These are phyloP conservation scores for Prionchulus punctatus DNA, from an alignment of 2,888 invertebrate genomes.

Conservation along the genomic window DNA sequence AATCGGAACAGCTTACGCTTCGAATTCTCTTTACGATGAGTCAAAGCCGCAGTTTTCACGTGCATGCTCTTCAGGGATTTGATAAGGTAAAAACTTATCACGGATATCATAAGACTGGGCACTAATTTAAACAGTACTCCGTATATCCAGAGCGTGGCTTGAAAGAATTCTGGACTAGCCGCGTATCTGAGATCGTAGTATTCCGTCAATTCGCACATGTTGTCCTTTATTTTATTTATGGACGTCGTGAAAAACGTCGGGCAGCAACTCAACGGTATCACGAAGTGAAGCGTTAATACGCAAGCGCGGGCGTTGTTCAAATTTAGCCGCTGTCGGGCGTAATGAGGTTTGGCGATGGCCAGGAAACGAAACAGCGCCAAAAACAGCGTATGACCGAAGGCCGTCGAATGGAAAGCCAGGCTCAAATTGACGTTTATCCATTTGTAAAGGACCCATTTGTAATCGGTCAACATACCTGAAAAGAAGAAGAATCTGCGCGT, in stretches of 20 bases:
- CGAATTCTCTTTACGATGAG: too few relatives aligned
- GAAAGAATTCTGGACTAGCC: conserved; percentile 17
- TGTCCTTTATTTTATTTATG: background rate
- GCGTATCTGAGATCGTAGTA: conserved; percentile 17
- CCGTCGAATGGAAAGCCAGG: conserved; percentile 15
- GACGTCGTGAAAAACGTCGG: conserved; percentile 19
- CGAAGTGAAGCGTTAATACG: background rate
- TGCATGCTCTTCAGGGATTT: conserved; percentile 20
- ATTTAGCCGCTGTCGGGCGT: background rate
- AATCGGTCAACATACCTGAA: too few relatives aligned
- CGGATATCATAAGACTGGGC: conserved; percentile 18
- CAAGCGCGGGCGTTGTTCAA: background rate
- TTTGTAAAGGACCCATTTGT: background rate
- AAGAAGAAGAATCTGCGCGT: too few relatives aligned
- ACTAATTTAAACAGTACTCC: conserved; percentile 22
- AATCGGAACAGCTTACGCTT: too few relatives aligned
- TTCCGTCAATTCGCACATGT: conserved; percentile 9
- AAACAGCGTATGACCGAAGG: conserved; percentile 21
- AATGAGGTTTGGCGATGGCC: background rate
- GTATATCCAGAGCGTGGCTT: conserved; percentile 21
- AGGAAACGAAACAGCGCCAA: conserved; percentile 15
- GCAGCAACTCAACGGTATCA: conserved; percentile 19
- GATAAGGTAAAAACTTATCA: conserved; percentile 10
- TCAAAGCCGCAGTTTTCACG: background rate
- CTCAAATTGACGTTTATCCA: conserved; percentile 10